Percentiles rank a stretch among this genome's conserved stretches.
phyloP scores from a whole-genome alignment of 2,797 vertebrate species.

The Chelon auratus region DNA sequence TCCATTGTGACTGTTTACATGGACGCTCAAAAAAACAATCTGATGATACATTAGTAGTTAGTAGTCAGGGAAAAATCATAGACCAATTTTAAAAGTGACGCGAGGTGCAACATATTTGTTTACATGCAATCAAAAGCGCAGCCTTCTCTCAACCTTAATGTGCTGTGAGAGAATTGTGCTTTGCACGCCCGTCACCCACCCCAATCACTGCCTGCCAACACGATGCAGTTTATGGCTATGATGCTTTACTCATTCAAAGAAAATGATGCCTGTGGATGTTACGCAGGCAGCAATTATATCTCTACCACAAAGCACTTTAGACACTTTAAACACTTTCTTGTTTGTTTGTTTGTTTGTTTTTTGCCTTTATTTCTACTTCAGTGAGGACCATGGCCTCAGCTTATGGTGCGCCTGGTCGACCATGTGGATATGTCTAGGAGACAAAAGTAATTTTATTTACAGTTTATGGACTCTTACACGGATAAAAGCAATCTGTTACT shows the following conservation, averaged over 20 bases:
- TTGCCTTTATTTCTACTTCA: no score
- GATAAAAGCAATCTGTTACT: no score
- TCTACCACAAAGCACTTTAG: neutral
- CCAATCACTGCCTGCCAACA: slow-evolving; percentile 4
- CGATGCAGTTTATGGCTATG: neutral
- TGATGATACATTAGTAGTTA: no score
- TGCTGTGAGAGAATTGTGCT: neutral
- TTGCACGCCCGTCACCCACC: neutral
- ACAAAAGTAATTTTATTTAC: neutral
- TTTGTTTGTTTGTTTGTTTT: no score
- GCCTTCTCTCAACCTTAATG: neutral
- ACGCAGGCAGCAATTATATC: neutral
- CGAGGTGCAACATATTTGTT: no score
- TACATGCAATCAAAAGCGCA: neutral
- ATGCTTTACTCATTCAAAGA: neutral
- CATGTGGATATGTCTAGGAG: neutral
- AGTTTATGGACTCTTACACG: neutral
- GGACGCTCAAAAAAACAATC: no score
- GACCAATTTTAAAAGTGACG: no score
- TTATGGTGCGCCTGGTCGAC: no score
- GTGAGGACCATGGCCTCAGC: no score
- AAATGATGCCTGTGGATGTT: neutral
- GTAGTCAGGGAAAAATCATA: no score
- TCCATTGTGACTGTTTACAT: no score
- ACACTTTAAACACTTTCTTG: no score